Conservation (phyloP, 2,113 vertebrate species). For the Zosterops lateralis region DNA sequence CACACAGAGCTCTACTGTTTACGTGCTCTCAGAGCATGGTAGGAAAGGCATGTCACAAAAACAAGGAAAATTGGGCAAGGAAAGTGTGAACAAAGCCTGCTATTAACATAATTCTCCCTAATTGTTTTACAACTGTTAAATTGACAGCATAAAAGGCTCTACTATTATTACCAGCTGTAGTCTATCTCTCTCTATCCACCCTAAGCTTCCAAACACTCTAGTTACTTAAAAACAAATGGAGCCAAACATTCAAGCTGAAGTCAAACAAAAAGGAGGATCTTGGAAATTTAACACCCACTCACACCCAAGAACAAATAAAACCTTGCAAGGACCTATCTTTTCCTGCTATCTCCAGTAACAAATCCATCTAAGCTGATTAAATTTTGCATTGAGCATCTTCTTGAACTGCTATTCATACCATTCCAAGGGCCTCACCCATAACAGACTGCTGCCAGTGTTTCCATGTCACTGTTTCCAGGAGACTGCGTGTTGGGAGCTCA, state of each 20-base stretch:
- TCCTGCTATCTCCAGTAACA: not conserved
- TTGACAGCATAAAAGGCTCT: constrained; percentile 36
- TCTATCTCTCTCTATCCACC: not conserved
- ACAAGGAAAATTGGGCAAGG: not conserved
- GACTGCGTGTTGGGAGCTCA: not conserved
- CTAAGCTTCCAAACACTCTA: constrained; percentile 35
- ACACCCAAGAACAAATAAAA: not conserved
- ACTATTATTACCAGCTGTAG: constrained; percentile 48
- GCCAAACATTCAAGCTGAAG: not conserved
- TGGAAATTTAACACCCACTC: not conserved
- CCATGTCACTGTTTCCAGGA: not conserved
- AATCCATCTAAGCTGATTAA: not conserved
- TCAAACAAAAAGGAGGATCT: not conserved
- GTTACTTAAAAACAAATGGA: constrained; percentile 19
- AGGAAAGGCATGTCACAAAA: not conserved
- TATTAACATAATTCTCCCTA: constrained; percentile 58
- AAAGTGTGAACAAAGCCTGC: constrained; percentile 46
- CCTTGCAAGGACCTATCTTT: not conserved
- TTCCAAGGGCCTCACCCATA: not conserved
- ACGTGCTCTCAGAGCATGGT: not conserved
- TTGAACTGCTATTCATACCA: not conserved
- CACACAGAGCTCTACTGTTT: constrained; percentile 43
- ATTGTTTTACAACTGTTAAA: constrained; percentile 65
- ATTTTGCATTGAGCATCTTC: not conserved
- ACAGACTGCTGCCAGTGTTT: not conserved